phyloP scores from a whole-genome alignment of 2,113 vertebrate genomes.

The cattle (Bos taurus) region ARS-UCD2.0 NC_037342.1:81993001-81993500 shows the following conservation, averaged over 20 bases:
- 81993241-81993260: neutral
- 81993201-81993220: neutral
- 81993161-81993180: neutral
- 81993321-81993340: neutral
- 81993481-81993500: neutral
- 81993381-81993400: neutral
- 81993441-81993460: fast-evolving
- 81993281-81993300: neutral
- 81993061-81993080: fast-evolving
- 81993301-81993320: neutral
- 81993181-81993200: neutral
- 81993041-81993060: neutral
- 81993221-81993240: fast-evolving
- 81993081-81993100: neutral
- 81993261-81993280: neutral
- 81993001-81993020: neutral
- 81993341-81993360: neutral
- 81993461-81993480: neutral
- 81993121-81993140: fast-evolving
- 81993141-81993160: neutral
- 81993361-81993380: neutral
- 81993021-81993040: too few relatives aligned
- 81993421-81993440: neutral
- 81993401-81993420: neutral
- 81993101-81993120: neutral